These are phyloP conservation scores for Lottia scabra DNA, from an alignment of 2,888 invertebrate genomes.

Conservation along the genomic window DNA sequence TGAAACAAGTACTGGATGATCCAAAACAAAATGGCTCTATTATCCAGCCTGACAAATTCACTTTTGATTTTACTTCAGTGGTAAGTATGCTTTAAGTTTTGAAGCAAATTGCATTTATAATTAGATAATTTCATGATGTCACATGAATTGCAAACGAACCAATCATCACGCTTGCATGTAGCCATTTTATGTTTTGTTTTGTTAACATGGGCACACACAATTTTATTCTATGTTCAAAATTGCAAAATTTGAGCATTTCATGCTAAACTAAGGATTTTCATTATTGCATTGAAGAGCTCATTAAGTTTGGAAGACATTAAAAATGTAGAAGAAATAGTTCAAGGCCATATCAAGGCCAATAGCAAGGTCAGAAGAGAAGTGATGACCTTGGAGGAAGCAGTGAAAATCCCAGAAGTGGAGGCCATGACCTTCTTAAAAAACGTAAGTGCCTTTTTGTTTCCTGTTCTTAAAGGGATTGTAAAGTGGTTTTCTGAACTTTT, in stretches of 20 bases:
- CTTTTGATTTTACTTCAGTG: conserved; percentile 89
- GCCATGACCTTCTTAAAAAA: not conserved
- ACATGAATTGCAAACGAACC: too few species aligned
- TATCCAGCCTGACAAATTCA: conserved; percentile 91
- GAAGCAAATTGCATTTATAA: too few species aligned
- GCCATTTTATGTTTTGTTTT: too few species aligned
- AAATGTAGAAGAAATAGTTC: conserved; percentile 32
- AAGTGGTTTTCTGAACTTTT: too few species aligned
- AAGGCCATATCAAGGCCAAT: conserved; percentile 22
- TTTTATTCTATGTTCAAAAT: too few species aligned
- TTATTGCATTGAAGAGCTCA: conserved; percentile 16
- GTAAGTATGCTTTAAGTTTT: conserved; percentile 35
- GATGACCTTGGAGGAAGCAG: conserved; percentile 33
- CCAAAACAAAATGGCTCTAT: conserved; percentile 94
- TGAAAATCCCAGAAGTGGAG: conserved; percentile 26
- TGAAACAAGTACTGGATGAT: conserved; percentile 84
- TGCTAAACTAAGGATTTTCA: too few species aligned
- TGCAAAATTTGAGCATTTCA: too few species aligned
- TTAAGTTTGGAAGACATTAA: conserved; percentile 28
- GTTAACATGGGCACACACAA: too few species aligned
- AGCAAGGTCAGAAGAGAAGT: conserved; percentile 28
- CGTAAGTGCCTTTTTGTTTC: not conserved
- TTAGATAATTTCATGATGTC: too few species aligned
- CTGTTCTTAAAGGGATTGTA: too few species aligned
- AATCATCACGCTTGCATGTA: too few species aligned